A percentile compares a stretch with the other conserved stretches of the same genome.
Evolutionary conservation across 2,888 invertebrate genomes (phyloP).

Genomic region (Bombylius discolor): DNA sequence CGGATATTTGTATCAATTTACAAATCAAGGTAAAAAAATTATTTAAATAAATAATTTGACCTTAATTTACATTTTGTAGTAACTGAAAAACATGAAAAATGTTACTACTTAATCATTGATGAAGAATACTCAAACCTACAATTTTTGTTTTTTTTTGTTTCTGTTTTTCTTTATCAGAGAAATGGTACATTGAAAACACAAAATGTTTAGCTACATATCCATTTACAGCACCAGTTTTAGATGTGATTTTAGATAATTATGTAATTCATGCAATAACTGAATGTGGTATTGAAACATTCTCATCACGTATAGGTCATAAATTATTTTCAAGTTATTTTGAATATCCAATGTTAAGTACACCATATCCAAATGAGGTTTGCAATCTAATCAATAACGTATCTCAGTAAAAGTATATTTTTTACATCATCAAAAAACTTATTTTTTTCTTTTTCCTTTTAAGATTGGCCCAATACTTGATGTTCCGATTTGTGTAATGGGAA

Average conservation of each 20-base stretch:
- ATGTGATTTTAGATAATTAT: slow-evolving; percentile 52
- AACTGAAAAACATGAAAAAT: no score
- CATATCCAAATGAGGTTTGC: slow-evolving; percentile 27
- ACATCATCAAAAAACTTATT: not conserved
- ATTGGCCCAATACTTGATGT: slow-evolving; percentile 45
- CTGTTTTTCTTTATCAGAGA: slow-evolving; percentile 19
- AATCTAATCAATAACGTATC: not conserved
- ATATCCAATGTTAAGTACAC: slow-evolving; percentile 29
- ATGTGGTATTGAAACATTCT: slow-evolving; percentile 64
- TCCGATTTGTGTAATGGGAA: slow-evolving; percentile 52
- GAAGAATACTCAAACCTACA: no score
- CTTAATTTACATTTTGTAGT: no score
- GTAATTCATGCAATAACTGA: slow-evolving; percentile 62
- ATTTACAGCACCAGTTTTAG: slow-evolving; percentile 55
- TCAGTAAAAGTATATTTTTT: not conserved
- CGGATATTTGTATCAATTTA: slow-evolving; percentile 60
- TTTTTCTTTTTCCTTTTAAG: slow-evolving; percentile 22
- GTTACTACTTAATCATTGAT: no score
- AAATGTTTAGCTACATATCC: slow-evolving; percentile 52
- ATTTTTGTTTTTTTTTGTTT: not conserved
- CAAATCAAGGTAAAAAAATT: slow-evolving; percentile 33
- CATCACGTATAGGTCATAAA: slow-evolving; percentile 50
- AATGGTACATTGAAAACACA: slow-evolving; percentile 36
- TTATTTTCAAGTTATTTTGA: slow-evolving; percentile 39
- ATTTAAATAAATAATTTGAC: no score